These are phyloP conservation scores for Penaeus vannamei DNA, from an alignment of 1,140 invertebrate genomes.

Conservation along the genomic window DNA sequence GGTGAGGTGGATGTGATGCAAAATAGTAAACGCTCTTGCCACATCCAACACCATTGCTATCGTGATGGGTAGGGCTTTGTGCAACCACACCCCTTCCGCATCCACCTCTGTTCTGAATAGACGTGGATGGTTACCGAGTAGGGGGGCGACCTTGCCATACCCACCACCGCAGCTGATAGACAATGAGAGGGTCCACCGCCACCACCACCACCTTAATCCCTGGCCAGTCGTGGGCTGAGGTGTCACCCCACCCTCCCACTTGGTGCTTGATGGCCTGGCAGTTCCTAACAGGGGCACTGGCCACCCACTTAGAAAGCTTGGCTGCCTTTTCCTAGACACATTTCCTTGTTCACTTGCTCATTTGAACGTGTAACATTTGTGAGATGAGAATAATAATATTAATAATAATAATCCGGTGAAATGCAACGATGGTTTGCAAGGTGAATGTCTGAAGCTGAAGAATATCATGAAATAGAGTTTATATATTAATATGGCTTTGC, in stretches of 20 bases:
- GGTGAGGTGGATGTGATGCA: conserved; percentile 5
- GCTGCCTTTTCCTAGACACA: conserved; percentile 19
- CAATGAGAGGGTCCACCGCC: conserved; percentile 12
- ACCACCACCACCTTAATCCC: conserved; percentile 38
- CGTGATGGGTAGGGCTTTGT: conserved; percentile 21
- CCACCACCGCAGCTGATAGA: conserved; percentile 42
- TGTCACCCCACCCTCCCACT: conserved; percentile 2
- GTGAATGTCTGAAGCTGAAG: not conserved
- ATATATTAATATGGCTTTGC: conserved; percentile 37
- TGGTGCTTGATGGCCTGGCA: conserved; percentile 40
- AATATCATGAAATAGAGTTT: conserved; percentile 23
- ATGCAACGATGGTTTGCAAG: too few relatives aligned
- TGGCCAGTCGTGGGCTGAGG: conserved; percentile 37
- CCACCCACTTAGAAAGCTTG: conserved; percentile 7
- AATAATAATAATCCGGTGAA: too few relatives aligned
- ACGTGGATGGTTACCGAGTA: conserved; percentile 11
- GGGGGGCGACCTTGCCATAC: conserved; percentile 16
- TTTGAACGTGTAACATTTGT: too few relatives aligned
- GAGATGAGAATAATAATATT: too few relatives aligned
- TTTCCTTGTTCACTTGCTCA: too few relatives aligned
- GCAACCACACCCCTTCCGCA: conserved; percentile 11
- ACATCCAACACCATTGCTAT: conserved; percentile 28
- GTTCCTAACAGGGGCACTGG: conserved; percentile 43
- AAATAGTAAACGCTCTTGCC: not conserved
- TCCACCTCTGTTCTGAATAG: conserved; percentile 31